These are phyloP conservation scores for Syngnathoides biaculeatus DNA, from an alignment of 2,113 vertebrate species.

Conservation along the genomic window DNA sequence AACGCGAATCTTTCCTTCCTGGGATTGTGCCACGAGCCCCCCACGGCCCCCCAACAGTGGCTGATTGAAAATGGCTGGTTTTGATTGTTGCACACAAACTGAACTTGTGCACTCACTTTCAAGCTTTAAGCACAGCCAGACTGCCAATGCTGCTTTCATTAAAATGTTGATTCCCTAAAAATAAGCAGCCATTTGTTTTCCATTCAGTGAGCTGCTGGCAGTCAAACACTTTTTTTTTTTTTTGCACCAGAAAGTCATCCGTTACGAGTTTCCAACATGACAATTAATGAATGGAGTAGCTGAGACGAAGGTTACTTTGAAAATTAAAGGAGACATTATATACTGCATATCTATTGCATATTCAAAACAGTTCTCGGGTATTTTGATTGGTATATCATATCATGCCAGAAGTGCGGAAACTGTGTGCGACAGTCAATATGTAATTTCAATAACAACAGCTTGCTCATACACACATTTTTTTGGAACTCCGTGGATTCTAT, in stretches of 20 bases:
- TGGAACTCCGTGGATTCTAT: too few species aligned
- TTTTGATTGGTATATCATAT: too few species aligned
- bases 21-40: constrained; percentile 34
- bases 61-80: constrained; percentile 38
- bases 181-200: constrained; percentile 39
- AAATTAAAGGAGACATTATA: not conserved
- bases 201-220: constrained; percentile 33
- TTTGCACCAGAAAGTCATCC: constrained; percentile 21
- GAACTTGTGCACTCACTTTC: constrained; percentile 14
- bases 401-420: too few species aligned
- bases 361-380: not conserved
- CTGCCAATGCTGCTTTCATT: constrained; percentile 39
- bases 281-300: not conserved
- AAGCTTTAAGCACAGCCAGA: constrained; percentile 3
- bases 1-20: constrained; percentile 30
- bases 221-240: not conserved
- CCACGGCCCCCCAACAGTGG: constrained; percentile 32
- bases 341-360: not conserved
- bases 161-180: constrained; percentile 43
- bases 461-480: too few species aligned
- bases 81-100: constrained; percentile 37
- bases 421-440: too few species aligned
- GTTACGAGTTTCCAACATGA: constrained; percentile 7
- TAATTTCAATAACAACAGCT: too few species aligned
- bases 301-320: not conserved